Percentiles rank a stretch among this genome's conserved stretches.
Evolutionary conservation across 2,113 vertebrate genomes (phyloP).

Genomic region (Actinemys pallida): DNA sequence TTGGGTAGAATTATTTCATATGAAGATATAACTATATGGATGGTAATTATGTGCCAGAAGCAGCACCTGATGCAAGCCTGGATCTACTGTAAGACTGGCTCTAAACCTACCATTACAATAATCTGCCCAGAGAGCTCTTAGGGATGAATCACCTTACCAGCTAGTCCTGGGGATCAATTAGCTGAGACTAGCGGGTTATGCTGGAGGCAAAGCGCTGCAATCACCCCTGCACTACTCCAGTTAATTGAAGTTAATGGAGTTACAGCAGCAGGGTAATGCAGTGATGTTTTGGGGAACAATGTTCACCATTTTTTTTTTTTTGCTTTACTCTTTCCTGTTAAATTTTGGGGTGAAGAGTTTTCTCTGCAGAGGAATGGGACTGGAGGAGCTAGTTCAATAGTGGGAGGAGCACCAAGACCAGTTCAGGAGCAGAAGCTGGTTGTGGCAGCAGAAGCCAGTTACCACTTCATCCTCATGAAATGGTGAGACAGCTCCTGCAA

Average conservation of each 20-base stretch:
- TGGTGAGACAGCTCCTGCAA: not conserved
- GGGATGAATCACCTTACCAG: not conserved
- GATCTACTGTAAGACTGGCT: not conserved
- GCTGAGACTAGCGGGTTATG: not conserved
- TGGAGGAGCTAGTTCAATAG: not conserved
- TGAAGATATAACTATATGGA: not conserved
- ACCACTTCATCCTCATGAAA: not conserved
- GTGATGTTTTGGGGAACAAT: not conserved
- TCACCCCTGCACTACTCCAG: accelerated
- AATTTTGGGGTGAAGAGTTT: not conserved
- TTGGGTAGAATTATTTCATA: not conserved
- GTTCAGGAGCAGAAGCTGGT: accelerated
- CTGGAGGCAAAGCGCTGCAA: not conserved
- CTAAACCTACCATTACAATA: not conserved
- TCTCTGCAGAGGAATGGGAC: not conserved
- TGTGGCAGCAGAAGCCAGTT: accelerated
- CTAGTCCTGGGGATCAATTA: not conserved
- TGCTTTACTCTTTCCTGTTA: not conserved
- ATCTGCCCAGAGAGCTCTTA: not conserved
- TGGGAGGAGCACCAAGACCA: not conserved
- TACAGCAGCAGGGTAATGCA: not conserved
- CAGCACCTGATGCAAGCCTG: accelerated
- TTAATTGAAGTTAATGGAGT: not conserved
- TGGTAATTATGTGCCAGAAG: not conserved
- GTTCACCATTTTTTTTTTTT: not conserved